Base-by-base conservation (phyloP, 2,113 vertebrate genomes). In the Larimichthys polyactis region DNA sequence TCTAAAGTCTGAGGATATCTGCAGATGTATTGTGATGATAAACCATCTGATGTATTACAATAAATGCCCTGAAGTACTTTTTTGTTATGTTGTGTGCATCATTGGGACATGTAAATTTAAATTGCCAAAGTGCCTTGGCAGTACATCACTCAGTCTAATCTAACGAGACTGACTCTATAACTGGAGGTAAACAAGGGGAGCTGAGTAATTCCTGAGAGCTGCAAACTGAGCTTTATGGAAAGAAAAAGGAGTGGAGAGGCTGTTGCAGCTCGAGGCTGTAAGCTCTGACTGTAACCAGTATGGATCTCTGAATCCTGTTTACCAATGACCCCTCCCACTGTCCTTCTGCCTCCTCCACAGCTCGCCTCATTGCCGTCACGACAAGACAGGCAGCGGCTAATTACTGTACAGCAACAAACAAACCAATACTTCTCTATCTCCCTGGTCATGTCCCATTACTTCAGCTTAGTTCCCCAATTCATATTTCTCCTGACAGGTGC, bases 371-470 rank as follows among this genome's bases (percentile, higher is more conserved):
- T 82, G 78, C 80, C 82, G 88, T 75, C 81, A 82, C 46, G 82
- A 88, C 75, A 73, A 81, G 84, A 71, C 58, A 70, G 83, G 79
- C 71, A 49, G 74, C 55, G 63, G 92, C 87, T 92, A 93, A 93
- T 93, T 93, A 90, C 83, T 79, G 78, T 79, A 82, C 62, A 71
- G 75, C 77, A 78, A 90, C 88, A 92, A 93, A 91, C 84, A 92
- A 92, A 90, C 79, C 79, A 78, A 91, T 91, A 90, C 78, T 82
- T 80, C 86, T 86, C 85, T 49, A 87, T 87, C 76, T 87, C 78
- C 75, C 82, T 51, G 82, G 93, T 92, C 91, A 93, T 92, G 90
- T 91, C 88, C 90, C 91, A 94, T 93, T 92, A 93, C 85, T 89
- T 85, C 86, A 79, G 78, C 80, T 79, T 82, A 81, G 59, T 82